Evolutionary conservation across 2,113 vertebrate species (phyloP), one percentile per base, ranked within the genome.

Genomic region (Oceanites oceanicus): DNA sequence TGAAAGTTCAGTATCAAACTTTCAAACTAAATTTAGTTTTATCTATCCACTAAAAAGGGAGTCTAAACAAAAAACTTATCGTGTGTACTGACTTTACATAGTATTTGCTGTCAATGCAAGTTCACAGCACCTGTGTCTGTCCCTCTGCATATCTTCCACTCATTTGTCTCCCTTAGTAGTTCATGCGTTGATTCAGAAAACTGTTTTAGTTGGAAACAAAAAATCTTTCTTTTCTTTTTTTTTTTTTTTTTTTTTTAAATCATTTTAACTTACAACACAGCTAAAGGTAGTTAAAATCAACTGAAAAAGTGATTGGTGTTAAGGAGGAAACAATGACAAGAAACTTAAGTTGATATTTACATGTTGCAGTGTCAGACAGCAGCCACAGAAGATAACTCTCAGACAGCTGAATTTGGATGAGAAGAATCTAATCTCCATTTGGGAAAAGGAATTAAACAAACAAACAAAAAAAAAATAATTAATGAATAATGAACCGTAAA

Each of bases 21-120:
- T 84, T 47, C 19, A 77, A 18, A 23, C 3, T 74, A 62, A 81
- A 66, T 81, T 87, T 59, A 45, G 4, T 71, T 65, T 25, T 40
- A 23, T 19, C 25, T 65, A 13, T 30, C 5, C 4, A 4, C 32
- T 38, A 10, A 32, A 49, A 77, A 77, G 20, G 20, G 80, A 66
- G 6, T 36, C 23, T n/a, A 62, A 66, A 5, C 0, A 0, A 26
- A 91, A 61, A 74, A 36, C 13, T 40, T 42, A 66, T 3, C 2
- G 1, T 2, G 0, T 36, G 3, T n/a, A 50, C 15, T 25, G 11
- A 66, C 32, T 78, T 68, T 66, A 62, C 32, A 16, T 45, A 49
- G 21, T 59, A 29, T 55, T 75, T 59, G 8, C 3, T 63, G 38
- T 50, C 18, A 66, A 34, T 40, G 9, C 6, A 79, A 79, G 22